Conservation (phyloP, 2,113 vertebrate species). For the Lates calcarifer region DNA sequence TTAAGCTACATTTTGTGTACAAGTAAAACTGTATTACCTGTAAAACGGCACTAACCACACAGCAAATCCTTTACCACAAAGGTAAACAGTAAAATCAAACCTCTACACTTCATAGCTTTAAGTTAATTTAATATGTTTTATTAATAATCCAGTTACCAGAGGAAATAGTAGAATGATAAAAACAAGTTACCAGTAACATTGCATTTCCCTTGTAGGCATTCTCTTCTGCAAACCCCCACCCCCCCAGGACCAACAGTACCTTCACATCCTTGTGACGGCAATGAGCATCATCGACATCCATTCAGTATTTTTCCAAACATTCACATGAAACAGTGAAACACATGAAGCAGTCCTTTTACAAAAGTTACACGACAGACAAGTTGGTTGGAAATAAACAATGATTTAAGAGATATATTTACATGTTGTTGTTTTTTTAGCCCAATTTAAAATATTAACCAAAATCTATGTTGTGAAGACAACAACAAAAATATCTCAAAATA, state of each 20-base stretch:
- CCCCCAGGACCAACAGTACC: slow-evolving; percentile 6
- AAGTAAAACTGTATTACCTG: background rate
- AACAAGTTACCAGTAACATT: slow-evolving; percentile 67
- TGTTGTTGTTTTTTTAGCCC: slow-evolving; percentile 17
- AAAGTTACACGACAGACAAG: slow-evolving; percentile 53
- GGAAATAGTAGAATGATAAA: slow-evolving; percentile 72
- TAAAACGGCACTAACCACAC: background rate
- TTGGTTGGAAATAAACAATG: slow-evolving; percentile 50
- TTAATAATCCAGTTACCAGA: slow-evolving; percentile 76
- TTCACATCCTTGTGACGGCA: slow-evolving; percentile 30
- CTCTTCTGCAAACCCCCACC: slow-evolving; percentile 17
- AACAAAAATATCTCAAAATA: slow-evolving; percentile 3
- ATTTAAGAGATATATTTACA: slow-evolving; percentile 55
- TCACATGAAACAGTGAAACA: slow-evolving; percentile 58
- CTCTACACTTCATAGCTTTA: slow-evolving; percentile 31
- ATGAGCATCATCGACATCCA: slow-evolving; percentile 29
- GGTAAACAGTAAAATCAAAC: slow-evolving; percentile 13
- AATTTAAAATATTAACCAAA: slow-evolving; percentile 41
- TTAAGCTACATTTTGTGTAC: no score
- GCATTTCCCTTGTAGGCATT: slow-evolving; percentile 64
- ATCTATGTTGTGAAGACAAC: slow-evolving; percentile 5
- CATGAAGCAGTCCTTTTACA: slow-evolving; percentile 49
- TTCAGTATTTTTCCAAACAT: slow-evolving; percentile 55
- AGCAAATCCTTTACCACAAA: background rate
- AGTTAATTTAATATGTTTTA: slow-evolving; percentile 76